Conservation (phyloP, 2,113 vertebrate species). For the Bambusicola thoracicus region DNA sequence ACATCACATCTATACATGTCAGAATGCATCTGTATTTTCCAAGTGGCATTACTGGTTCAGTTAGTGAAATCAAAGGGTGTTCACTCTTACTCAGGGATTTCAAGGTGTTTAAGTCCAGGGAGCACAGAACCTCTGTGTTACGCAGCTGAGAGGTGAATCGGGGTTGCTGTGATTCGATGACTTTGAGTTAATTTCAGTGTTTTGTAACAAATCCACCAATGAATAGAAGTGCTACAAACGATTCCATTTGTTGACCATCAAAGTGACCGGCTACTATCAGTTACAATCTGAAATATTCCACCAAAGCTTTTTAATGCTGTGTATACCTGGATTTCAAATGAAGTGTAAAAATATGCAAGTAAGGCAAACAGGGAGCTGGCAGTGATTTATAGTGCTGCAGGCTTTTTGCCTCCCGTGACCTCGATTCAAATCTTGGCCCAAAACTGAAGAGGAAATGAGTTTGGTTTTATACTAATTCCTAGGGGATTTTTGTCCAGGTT, state of each 20-base stretch:
- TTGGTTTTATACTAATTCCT: conserved; percentile 39
- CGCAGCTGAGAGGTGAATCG: background rate
- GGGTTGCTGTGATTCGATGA: background rate
- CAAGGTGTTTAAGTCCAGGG: background rate
- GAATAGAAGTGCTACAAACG: background rate
- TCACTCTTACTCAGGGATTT: background rate
- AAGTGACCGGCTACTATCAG: background rate
- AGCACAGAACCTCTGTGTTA: background rate
- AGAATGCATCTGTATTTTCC: background rate
- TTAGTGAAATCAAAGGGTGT: background rate
- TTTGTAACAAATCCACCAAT: background rate
- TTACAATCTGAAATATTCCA: background rate
- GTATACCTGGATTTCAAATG: background rate
- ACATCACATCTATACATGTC: background rate
- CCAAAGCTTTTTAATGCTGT: background rate
- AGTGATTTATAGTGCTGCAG: background rate
- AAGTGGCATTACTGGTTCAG: background rate
- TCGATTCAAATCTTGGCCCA: conserved; percentile 33
- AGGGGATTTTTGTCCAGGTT: conserved; percentile 1
- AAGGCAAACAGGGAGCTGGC: background rate
- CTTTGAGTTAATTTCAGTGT: background rate
- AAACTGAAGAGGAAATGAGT: conserved; percentile 41
- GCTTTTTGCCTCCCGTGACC: background rate
- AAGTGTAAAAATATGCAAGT: background rate
- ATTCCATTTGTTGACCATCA: background rate